Conservation (phyloP, 2,797 vertebrate species). For the Lepus townsendii region DNA sequence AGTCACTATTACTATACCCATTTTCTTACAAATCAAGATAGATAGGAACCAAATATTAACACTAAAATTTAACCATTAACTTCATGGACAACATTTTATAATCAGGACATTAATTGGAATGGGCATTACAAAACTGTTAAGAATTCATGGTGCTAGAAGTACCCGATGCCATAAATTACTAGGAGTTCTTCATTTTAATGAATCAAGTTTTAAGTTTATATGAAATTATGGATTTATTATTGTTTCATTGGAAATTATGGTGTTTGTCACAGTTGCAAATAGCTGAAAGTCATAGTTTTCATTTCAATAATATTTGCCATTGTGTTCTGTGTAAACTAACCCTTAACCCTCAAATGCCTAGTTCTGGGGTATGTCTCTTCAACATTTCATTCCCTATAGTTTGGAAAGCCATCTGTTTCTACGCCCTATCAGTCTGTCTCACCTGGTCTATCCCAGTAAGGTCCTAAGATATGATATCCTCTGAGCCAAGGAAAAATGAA, state of each 20-base stretch:
- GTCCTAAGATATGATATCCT: conserved; percentile 28
- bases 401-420: not conserved
- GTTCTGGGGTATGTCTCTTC: not conserved
- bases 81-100: conserved; percentile 24
- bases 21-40: conserved; percentile 54
- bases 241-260: conserved; percentile 31
- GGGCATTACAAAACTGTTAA: conserved; percentile 42
- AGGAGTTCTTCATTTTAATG: conserved; percentile 12
- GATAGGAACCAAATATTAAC: conserved; percentile 13
- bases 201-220: not conserved
- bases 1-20: conserved; percentile 15
- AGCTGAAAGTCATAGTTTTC: conserved; percentile 31
- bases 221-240: not conserved
- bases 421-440: not conserved
- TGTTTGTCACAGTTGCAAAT: not conserved
- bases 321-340: not conserved
- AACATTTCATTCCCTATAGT: not conserved
- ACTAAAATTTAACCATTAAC: conserved; percentile 15
- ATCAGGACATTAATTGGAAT: conserved; percentile 43
- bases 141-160: conserved; percentile 18
- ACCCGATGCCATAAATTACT: conserved; percentile 51
- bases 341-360: not conserved
- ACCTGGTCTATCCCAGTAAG: not conserved
- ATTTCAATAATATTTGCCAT: not conserved
- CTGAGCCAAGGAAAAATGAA: conserved; percentile 48